Evolutionary conservation across 1,140 invertebrate genomes (phyloP), one percentile per base, ranked within the genome.

Genomic region (Drosophila tani): DNA sequence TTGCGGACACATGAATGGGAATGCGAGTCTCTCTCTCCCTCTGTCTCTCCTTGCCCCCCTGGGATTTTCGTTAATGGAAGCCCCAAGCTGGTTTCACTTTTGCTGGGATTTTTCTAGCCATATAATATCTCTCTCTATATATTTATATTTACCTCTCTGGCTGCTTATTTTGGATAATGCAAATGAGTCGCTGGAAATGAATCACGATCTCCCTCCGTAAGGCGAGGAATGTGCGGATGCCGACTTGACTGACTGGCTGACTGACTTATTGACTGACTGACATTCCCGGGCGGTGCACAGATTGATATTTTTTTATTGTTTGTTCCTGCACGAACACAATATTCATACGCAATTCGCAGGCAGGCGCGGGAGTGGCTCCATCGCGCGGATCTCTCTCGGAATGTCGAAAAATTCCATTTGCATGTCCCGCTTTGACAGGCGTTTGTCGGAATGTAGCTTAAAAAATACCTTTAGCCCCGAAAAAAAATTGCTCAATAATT

Each of bases 1-100:
- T 46, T 51, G 49, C 29, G 43, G 65, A 21, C 15, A 57, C 38
- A 64, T 75, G 70, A 74, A 78, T 60, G 73, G 32, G 46, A 67
- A 29, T 56, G 55, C 49, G 45, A 58, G 51, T 24, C 47, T 50
- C 29, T 62, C 50, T 59, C 38, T 60, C 21, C 57, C 50, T 59
- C 38, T 60, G 17, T 29, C 17, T 21, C 21, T 24, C 21, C 4
- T 24, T 29, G 2, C 40, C 29, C 40, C 38, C 8, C 58, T 41
- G 46, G 46, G 38, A 41, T 71, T 81, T 78, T 77, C 64, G 74
- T 85, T 81, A 85, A 81, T 85, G 75, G 75, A 86, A 81, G 62
- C 79, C 46, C 68, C 51, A 41, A 62, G 56, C 76, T 19, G 60
- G 51, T 82, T 82, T 82, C 79, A 73, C 67, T 81, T 82, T 77